Evolutionary conservation across 2,888 invertebrate species (phyloP), one percentile per base, ranked within the genome.

Genomic region (Leucophenga montana): DNA sequence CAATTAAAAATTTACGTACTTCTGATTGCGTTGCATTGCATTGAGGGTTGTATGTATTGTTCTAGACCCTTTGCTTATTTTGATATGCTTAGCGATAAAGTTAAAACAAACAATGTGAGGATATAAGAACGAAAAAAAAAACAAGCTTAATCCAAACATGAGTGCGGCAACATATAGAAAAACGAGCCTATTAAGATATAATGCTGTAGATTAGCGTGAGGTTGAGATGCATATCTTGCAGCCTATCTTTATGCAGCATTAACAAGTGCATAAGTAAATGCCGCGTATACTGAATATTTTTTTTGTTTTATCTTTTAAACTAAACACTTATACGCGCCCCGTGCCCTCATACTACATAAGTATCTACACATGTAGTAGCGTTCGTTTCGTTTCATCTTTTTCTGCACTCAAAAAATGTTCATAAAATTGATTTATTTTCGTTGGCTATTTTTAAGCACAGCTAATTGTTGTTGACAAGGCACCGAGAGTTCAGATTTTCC

Each of bases 391-490:
- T 39, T 39, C 39, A 66, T 71, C 27, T 53, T 20, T 46, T 16
- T 39, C 53, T 67, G 39, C 39, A 39, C 5, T 39, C 39, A 39
- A 39, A 39, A 39, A 39, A 5, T 64, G 39, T 74, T 71, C 84
- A 84, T 84, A 73, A 80, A 78, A 80, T 83, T 80, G 83, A 84
- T 80, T 80, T 84, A 80, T 80, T 73, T 71, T 72, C 3, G 4
- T 61, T 72, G 69, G 57, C 75, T 80, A 82, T 84, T 80, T 84
- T 74, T 72, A 79, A 75, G 70, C 31, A 4, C 66, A 79, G 78
- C 84, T 80, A 82, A 84, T 80, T 80, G 84, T 77, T 78, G 83
- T 74, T 78, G 80, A 82, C 83, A 84, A 75, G 77, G 71, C 73
- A 39, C 39, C 39, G 39, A 8, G 39, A 39, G 39, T 39, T 39